Percentiles rank a stretch among this genome's conserved stretches.
Conservation (phyloP, 2,113 vertebrate species). For the Megatriorchis doriae region DNA sequence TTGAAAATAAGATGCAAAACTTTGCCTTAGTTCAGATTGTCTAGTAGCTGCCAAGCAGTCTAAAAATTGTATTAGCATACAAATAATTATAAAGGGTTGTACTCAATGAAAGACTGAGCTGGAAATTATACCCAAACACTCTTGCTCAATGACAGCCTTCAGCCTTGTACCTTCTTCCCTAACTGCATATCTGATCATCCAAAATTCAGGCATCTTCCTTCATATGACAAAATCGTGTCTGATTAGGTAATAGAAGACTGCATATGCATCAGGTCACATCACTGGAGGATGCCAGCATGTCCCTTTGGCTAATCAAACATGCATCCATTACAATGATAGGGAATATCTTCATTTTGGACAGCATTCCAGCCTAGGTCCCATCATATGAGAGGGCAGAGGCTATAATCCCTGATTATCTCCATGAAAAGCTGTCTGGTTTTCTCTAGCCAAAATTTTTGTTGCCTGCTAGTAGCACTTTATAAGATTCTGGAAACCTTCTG, state of each 20-base stretch:
- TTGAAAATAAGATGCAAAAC: slow-evolving; percentile 28
- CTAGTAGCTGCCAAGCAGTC: not conserved
- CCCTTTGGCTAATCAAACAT: not conserved
- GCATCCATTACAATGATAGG: not conserved
- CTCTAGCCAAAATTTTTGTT: not conserved
- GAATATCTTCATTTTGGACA: not conserved
- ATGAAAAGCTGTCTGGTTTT: not conserved
- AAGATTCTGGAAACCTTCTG: not conserved
- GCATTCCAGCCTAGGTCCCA: not conserved
- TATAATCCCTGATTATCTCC: not conserved
- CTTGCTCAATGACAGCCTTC: not conserved
- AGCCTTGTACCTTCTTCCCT: not conserved
- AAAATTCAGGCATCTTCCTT: not conserved
- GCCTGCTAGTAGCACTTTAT: not conserved
- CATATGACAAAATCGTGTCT: not conserved
- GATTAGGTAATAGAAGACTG: not conserved
- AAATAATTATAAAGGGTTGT: not conserved
- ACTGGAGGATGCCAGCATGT: not conserved
- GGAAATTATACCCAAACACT: not conserved
- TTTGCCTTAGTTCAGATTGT: not conserved
- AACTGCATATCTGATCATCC: not conserved
- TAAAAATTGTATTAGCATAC: not conserved
- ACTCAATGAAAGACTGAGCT: not conserved
- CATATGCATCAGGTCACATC: not conserved
- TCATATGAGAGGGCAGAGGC: not conserved